Percentiles rank a stretch among this genome's conserved stretches.
Evolutionary conservation across 2,113 vertebrate genomes (phyloP).

Genomic region (Neopipo cinnamomea): DNA sequence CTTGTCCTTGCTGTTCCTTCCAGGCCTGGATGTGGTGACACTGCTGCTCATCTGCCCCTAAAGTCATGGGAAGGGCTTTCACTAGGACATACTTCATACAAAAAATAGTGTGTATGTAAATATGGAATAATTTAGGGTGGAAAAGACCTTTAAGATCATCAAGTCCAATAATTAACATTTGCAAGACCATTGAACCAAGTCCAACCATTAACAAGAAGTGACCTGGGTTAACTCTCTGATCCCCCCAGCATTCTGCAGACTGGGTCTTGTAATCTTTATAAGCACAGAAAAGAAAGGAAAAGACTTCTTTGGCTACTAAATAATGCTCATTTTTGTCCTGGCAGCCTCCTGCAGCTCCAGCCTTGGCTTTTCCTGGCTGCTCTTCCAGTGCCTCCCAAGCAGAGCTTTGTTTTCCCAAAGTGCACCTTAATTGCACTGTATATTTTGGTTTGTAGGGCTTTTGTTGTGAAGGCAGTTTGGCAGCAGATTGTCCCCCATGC

Average conservation of each 20-base stretch:
- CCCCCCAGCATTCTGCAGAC: neutral
- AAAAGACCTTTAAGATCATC: neutral
- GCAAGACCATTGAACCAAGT: neutral
- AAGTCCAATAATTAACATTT: neutral
- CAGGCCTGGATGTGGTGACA: rapidly evolving
- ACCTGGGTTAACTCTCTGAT: neutral
- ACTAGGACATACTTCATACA: rapidly evolving
- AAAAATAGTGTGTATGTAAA: no score
- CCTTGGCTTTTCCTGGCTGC: neutral
- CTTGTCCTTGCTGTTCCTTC: neutral
- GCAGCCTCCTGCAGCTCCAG: neutral
- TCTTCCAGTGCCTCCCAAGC: neutral
- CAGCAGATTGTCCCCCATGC: neutral
- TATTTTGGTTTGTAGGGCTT: neutral
- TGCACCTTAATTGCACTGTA: neutral
- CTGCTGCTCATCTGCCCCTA: neutral
- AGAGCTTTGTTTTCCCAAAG: neutral
- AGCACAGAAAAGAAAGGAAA: neutral
- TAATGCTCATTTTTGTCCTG: neutral
- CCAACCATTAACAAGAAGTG: neutral
- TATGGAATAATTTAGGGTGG: neutral
- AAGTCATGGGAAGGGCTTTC: neutral
- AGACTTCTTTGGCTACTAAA: neutral
- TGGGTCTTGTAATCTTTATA: neutral
- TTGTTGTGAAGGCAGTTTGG: neutral